These are phyloP conservation scores for Nephotettix cincticeps DNA, from an alignment of 1,140 invertebrate species.

Conservation along the genomic window DNA sequence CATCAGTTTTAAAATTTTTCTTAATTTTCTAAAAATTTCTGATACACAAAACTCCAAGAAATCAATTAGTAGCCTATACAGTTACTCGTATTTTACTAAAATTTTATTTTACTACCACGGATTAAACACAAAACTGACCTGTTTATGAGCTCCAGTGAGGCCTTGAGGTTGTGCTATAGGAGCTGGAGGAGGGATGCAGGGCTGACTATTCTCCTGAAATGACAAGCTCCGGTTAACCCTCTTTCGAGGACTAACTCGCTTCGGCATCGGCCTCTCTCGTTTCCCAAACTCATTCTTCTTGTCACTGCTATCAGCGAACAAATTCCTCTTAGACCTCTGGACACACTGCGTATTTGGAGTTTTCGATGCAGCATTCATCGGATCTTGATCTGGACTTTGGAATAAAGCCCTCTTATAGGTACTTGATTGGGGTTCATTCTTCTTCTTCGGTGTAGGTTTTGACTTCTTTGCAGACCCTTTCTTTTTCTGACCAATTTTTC, in stretches of 20 bases:
- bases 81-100: not conserved
- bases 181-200: not conserved
- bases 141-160: not conserved
- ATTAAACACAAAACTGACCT: not conserved
- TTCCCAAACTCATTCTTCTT: constrained; percentile 23
- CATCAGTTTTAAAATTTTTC: no score
- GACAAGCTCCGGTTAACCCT: constrained; percentile 5
- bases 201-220: not conserved
- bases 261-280: constrained; percentile 45
- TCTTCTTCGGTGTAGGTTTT: not conserved
- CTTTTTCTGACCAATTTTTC: not conserved
- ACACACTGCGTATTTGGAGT: constrained; percentile 40
- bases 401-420: constrained; percentile 62
- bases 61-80: not conserved
- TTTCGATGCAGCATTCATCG: constrained; percentile 32
- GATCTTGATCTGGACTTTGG: constrained; percentile 57
- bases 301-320: constrained; percentile 50
- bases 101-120: not conserved
- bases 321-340: constrained; percentile 55
- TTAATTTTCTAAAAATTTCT: not conserved
- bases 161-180: not conserved
- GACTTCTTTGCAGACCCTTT: not conserved
- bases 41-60: not conserved
- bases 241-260: not conserved
- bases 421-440: not conserved